Base-by-base conservation (phyloP, 2,888 invertebrate genomes). In the Hoplodrina ambigua region DNA sequence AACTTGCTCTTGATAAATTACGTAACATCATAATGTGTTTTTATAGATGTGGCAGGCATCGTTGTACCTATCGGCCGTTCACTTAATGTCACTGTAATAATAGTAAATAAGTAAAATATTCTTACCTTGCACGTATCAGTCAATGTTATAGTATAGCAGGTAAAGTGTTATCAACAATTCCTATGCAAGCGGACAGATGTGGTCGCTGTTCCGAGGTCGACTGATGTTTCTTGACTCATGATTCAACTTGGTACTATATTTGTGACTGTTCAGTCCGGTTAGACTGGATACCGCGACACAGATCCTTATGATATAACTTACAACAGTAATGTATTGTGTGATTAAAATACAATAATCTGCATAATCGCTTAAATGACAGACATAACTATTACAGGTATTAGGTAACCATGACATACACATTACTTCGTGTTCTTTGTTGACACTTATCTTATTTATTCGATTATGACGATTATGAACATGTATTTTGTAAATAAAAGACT, bases 271-370 rank as follows among this genome's bases (percentile, higher is more conserved):
- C 4, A 46, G 46, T 15, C 46, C 46, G 46, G 46, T 46, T 46
- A 46, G 15, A 46, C 17, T 46, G 46, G 46, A 46, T 17, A 17
- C 4, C 15, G 4, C 46, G 3, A 13, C 13, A 44, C 44, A 37
- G 37, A 37, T 37, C 8, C 1, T 10, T 3, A 41, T 13, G 41
- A 41, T 41, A 41, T 41, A 41, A 37, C 13, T 41, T 13, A 41
- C 41, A 41, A 41, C 41, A 41, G 41, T 37, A 37, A 7, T 37
- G 41, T 41, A 11, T 1, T 41, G 11, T 13, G 2, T 8, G 41
- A 41, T 41, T 3, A 2, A 13, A 63, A 41, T 17, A 56, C n/a
- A 41, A 56, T 62, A 41, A 56, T 5, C n/a, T n/a, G 41, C 68
- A 13, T 41, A 41, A 66, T 41, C 20, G 30, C 30, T 15, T 19